These are phyloP conservation scores for Cryptus viduatorius DNA, from an alignment of 2,888 invertebrate genomes.

Conservation along the genomic window DNA sequence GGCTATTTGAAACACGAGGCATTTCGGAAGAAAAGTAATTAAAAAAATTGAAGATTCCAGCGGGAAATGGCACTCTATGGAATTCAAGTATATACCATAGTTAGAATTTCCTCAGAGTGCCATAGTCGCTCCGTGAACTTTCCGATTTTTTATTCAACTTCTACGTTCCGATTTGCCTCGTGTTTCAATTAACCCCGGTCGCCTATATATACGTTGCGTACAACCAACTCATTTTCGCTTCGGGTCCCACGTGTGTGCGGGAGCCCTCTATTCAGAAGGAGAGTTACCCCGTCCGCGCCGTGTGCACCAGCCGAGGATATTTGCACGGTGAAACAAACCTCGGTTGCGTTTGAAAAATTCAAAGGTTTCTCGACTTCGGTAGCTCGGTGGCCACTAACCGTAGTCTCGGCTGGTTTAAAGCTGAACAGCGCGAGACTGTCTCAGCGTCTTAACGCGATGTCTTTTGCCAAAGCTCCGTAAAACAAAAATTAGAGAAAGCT, in stretches of 20 bases:
- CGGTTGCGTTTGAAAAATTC: slow-evolving; percentile 75
- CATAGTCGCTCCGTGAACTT: too few species aligned
- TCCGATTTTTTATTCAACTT: too few species aligned
- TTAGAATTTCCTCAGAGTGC: too few species aligned
- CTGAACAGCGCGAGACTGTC: slow-evolving; percentile 51
- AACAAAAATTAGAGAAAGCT: not conserved
- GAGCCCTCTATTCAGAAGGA: slow-evolving; percentile 60
- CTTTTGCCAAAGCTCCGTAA: slow-evolving; percentile 22
- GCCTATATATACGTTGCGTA: slow-evolving; percentile 22
- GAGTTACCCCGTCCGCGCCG: slow-evolving; percentile 42
- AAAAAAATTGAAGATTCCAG: too few species aligned
- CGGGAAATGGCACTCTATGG: too few species aligned
- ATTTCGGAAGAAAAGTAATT: too few species aligned
- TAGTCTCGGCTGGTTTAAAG: slow-evolving; percentile 53
- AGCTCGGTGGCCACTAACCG: slow-evolving; percentile 41
- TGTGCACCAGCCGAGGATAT: slow-evolving; percentile 69
- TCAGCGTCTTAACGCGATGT: not conserved
- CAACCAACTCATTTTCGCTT: slow-evolving; percentile 49
- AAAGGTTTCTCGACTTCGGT: slow-evolving; percentile 69
- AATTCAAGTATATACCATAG: too few species aligned
- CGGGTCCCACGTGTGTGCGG: slow-evolving; percentile 40
- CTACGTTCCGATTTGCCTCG: too few species aligned
- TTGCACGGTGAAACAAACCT: slow-evolving; percentile 74
- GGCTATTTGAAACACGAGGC: too few species aligned
- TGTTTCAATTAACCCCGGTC: too few species aligned